Base-by-base conservation (phyloP, 2,888 invertebrate species). In the Xestoiulus laeticollis region DNA sequence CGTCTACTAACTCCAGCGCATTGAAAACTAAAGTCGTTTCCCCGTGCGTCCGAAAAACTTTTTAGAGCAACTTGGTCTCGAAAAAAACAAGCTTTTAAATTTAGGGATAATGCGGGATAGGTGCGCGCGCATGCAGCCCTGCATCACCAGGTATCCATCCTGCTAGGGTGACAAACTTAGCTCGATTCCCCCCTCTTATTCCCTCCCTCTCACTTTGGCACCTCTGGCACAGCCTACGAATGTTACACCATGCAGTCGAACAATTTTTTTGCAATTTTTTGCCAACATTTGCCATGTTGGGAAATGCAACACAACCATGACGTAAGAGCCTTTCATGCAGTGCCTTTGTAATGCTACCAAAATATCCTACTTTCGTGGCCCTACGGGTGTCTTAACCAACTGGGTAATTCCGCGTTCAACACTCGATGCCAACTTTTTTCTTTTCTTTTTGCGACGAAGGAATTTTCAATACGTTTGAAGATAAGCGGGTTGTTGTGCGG, bases 341-440 rank as follows among this genome's bases (percentile, higher is more conserved):
- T 30, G 78, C 78, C 78, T 78, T 14, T 78, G 78, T 78, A 78
- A 78, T 30, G 78, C 78, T 78, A 78, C 78, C 78, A 78, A 78
- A 78, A 78, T 78, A 78, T 78, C 78, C 14, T n/a, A 14, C 30
- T 30, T 78, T 78, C 30, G 78, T 30, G 78, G 78, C 30, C 30
- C 78, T 78, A 30, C 30, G 10, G 1, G 26, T 30, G 78, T 30
- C 16, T 78, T 78, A 78, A 78, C 78, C 78, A 78, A 78, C 78
- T 30, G 30, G 26, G 78, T 30, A 78, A 78, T 78, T 78, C 78
- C 30, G 10, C 78, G 78, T 78, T 78, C 14, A 22, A 78, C 26
- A 78, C 30, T 68, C 78, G 12, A 0, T 78, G 78, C 78, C 78
- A 78, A 78, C 12, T 78, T 78, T 30, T 26, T 78, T 78, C 26